Evolutionary conservation across 2,888 invertebrate species (phyloP).

Genomic region (Pseudanteris insignis): DNA sequence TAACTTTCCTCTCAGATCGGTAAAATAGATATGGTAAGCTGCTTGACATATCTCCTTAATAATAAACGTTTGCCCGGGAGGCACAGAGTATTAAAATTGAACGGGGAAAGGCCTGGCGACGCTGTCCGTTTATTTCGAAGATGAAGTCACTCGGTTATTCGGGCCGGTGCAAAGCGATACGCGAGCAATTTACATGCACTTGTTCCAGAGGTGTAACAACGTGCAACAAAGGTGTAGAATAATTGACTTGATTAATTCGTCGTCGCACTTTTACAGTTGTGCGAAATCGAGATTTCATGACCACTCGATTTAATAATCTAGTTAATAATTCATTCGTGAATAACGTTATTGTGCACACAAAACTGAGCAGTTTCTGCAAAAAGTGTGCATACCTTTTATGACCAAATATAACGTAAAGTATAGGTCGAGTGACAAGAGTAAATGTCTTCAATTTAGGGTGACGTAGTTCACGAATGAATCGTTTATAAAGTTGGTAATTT

Average conservation of each 20-base stretch:
- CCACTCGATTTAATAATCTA: constrained; percentile 12
- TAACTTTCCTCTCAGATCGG: no score
- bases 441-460: not conserved
- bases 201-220: constrained; percentile 6
- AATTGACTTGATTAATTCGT: constrained; percentile 9
- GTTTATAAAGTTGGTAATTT: constrained; percentile 6
- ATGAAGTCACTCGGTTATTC: constrained; percentile 7
- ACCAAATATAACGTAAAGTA: not conserved
- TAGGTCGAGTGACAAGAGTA: not conserved
- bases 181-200: constrained; percentile 3
- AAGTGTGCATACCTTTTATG: not conserved
- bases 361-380: not conserved
- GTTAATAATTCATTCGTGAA: constrained; percentile 1
- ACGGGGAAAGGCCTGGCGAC: constrained; percentile 23
- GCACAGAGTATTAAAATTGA: constrained; percentile 13
- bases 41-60: not conserved
- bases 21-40: no score
- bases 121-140: constrained; percentile 13
- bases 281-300: constrained; percentile 10
- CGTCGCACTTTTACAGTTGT: constrained; percentile 2
- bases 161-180: not conserved
- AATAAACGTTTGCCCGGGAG: constrained; percentile 11
- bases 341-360: no score
- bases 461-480: constrained; percentile 1
- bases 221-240: not conserved